These are phyloP conservation scores for Babylonia areolata DNA, from an alignment of 1,140 invertebrate species.

Conservation along the genomic window DNA sequence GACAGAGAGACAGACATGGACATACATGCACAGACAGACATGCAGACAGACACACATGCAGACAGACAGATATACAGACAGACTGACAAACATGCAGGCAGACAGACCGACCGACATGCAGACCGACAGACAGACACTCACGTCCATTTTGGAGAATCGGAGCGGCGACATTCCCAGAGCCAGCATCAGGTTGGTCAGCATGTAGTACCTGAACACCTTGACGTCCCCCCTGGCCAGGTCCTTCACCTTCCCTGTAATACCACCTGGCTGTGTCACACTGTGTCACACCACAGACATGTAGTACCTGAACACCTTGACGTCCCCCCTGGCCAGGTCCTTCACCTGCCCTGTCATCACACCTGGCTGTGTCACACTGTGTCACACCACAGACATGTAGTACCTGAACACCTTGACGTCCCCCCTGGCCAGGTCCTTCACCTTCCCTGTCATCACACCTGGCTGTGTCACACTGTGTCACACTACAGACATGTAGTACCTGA, in stretches of 20 bases:
- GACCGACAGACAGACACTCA: too few relatives aligned
- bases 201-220: constrained; percentile 55
- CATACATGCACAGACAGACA: too few relatives aligned
- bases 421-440: constrained; percentile 22
- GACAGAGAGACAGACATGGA: too few relatives aligned
- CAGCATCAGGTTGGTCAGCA: constrained; percentile 42
- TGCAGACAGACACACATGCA: too few relatives aligned
- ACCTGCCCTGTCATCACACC: constrained; percentile 34
- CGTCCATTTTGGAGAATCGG: constrained; percentile 51
- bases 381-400: constrained; percentile 53
- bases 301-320: constrained; percentile 56
- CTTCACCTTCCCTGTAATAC: constrained; percentile 42
- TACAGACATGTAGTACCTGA: constrained; percentile 58
- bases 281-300: too few relatives aligned
- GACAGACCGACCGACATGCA: background rate
- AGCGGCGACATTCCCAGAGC: constrained; percentile 50
- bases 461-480: too few relatives aligned
- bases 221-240: constrained; percentile 37
- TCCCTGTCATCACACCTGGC: constrained; percentile 34
- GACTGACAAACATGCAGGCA: background rate
- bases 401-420: constrained; percentile 52
- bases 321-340: constrained; percentile 19
- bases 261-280: too few relatives aligned
- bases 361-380: too few relatives aligned
- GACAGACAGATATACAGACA: background rate